phyloP scores from a whole-genome alignment of 2,113 vertebrate genomes.

The Urocolius indicus region DNA sequence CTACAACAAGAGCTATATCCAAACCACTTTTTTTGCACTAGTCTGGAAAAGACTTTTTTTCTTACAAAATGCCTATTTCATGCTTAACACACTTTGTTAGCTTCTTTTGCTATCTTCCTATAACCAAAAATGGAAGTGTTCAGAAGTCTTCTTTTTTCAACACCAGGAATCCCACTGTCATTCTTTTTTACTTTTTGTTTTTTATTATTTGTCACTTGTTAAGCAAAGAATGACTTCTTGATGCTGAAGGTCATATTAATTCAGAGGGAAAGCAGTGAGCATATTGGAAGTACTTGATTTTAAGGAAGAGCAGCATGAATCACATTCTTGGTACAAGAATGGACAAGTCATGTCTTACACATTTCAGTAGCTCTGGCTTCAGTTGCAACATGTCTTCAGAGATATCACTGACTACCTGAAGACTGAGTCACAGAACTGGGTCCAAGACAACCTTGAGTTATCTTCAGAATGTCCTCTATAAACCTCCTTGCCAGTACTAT shows the following conservation, averaged over 20 bases:
- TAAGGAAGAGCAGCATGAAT: background rate
- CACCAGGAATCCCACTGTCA: rapidly evolving
- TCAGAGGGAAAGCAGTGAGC: background rate
- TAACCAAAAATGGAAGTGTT: background rate
- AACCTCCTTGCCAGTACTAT: background rate
- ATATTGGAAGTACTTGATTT: background rate
- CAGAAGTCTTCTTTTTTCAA: background rate
- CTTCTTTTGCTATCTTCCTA: background rate
- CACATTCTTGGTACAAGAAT: background rate
- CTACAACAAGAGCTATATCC: background rate
- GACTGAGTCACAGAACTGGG: background rate
- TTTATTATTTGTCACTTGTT: background rate
- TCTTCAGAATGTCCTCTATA: background rate
- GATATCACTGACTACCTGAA: background rate
- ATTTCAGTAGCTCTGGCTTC: background rate
- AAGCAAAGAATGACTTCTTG: background rate
- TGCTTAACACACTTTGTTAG: background rate
- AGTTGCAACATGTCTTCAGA: background rate
- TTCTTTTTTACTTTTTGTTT: background rate
- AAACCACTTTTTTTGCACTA: background rate
- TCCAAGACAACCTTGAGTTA: background rate
- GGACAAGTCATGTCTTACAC: background rate
- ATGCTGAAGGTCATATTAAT: background rate
- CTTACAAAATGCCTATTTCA: background rate
- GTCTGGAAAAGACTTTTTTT: background rate